These are phyloP conservation scores for Volucella inanis DNA, from an alignment of 2,888 invertebrate species.

Conservation along the genomic window DNA sequence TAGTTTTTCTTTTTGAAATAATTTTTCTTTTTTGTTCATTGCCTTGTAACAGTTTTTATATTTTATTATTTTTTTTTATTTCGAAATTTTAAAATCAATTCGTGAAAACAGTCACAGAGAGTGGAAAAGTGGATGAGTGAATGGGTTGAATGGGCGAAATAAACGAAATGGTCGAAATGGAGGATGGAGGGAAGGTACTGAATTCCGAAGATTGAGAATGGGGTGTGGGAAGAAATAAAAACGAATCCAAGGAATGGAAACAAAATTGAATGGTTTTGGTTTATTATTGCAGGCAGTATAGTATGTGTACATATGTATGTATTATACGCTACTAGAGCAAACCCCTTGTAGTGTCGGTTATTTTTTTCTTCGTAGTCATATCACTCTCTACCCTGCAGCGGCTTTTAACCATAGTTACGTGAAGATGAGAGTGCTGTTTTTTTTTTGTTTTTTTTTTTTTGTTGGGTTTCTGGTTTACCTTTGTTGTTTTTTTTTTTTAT, in stretches of 20 bases:
- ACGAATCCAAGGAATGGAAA: conserved; percentile 31
- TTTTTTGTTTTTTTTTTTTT: too few relatives aligned
- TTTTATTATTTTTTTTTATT: conserved; percentile 20
- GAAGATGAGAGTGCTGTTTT: not conserved
- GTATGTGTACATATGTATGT: not conserved
- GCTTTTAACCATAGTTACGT: conserved; percentile 36
- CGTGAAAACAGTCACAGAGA: conserved; percentile 47
- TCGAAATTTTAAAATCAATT: conserved; percentile 69
- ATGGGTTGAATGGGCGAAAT: too few relatives aligned
- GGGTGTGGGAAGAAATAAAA: not conserved
- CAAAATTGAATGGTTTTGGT: conserved; percentile 63
- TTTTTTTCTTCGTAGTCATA: conserved; percentile 32
- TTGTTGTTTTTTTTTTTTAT: not conserved
- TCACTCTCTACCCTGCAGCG: conserved; percentile 26
- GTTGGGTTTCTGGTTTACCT: too few relatives aligned
- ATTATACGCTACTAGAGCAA: not conserved
- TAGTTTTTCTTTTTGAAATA: conserved; percentile 34
- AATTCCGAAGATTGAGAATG: not conserved
- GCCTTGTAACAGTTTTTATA: conserved; percentile 54
- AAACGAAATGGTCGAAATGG: too few relatives aligned
- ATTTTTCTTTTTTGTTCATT: conserved; percentile 7
- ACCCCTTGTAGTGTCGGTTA: conserved; percentile 17
- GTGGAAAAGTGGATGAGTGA: conserved; percentile 2
- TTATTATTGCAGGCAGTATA: conserved; percentile 53
- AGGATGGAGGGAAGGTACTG: not conserved